Base-by-base conservation (phyloP, 1,140 invertebrate species). In the Drosophila athabasca region DNA sequence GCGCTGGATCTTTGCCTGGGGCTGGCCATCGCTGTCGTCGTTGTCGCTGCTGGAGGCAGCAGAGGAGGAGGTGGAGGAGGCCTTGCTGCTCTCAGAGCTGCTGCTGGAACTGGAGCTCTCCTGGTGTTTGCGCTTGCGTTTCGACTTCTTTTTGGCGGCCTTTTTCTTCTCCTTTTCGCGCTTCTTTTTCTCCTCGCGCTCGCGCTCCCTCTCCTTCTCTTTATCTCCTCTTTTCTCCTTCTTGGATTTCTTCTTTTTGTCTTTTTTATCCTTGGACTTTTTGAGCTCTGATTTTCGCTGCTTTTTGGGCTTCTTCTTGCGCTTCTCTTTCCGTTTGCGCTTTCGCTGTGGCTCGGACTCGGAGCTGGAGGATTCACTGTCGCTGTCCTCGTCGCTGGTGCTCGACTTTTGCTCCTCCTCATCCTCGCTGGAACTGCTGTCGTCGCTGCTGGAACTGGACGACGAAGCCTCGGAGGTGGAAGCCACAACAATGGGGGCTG, bases 81-180 rank as follows among this genome's bases (percentile, higher is more conserved):
- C 82, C n/a, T 45, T 67, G n/a, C 54, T 50, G 17, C 43, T 64
- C 3, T 53, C 54, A 45, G 29, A 53, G 22, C 73, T 74, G 65
- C 72, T 71, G 66, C 76, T 87, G 41, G 73, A 76, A 26, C 71
- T 81, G 24, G 74, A 84, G 57, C 64, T 81, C 48, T 76, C 35
- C 0, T 58, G 55, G 9, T 59, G 66, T 31, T 81, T 82, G 5
- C 62, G 62, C 35, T 69, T 84, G 19, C 41, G 39, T n/a, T 78
- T 77, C 1, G 79, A 71, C 39, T 85, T 70, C 17, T 72, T 81
- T 24, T 82, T 54, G n/a, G 7, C 44, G 2, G 41, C 17, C 15
- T 55, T 62, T 24, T 73, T 71, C 11, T 46, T 67, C 8, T 52
- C 62, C 43, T 46, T 59, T 66, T 78, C 46, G 39, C 24, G 35